Conservation (phyloP, 1,140 invertebrate genomes). For the Drepana arcuata region DNA sequence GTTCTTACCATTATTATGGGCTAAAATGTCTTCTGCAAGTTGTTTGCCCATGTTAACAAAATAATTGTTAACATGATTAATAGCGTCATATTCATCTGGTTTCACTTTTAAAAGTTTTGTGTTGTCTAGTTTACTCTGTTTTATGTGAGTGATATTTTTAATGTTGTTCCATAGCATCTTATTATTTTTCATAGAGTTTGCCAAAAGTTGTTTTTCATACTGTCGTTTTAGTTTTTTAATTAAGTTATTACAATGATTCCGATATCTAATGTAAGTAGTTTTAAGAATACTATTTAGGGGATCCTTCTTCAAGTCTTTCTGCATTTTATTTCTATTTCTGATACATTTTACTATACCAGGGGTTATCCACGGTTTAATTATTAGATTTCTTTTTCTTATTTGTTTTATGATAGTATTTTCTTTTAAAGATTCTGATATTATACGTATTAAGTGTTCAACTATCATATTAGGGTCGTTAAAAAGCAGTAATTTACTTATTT, state of each 20-base stretch:
- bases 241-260: slow-evolving; percentile 17
- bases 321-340: slow-evolving; percentile 12
- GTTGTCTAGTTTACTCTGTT: neutral
- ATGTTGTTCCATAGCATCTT: neutral
- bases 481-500: neutral
- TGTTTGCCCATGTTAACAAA: neutral
- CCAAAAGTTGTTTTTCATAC: slow-evolving; percentile 8
- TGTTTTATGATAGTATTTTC: neutral
- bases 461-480: slow-evolving; percentile 7
- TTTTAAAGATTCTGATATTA: slow-evolving; percentile 1
- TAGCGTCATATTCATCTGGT: neutral
- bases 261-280: slow-evolving; percentile 11
- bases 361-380: slow-evolving; percentile 17
- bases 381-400: slow-evolving; percentile 3
- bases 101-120: neutral
- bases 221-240: slow-evolving; percentile 14
- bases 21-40: neutral
- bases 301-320: slow-evolving; percentile 1
- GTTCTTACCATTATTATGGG: slow-evolving; percentile 3
- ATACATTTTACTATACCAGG: slow-evolving; percentile 7
- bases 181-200: neutral
- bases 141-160: neutral
- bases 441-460: slow-evolving; percentile 1
- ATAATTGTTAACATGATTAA: neutral
- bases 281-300: slow-evolving; percentile 8